Conservation (phyloP, 2,888 invertebrate species). For the Drosophila nr. perissopoda region DNA sequence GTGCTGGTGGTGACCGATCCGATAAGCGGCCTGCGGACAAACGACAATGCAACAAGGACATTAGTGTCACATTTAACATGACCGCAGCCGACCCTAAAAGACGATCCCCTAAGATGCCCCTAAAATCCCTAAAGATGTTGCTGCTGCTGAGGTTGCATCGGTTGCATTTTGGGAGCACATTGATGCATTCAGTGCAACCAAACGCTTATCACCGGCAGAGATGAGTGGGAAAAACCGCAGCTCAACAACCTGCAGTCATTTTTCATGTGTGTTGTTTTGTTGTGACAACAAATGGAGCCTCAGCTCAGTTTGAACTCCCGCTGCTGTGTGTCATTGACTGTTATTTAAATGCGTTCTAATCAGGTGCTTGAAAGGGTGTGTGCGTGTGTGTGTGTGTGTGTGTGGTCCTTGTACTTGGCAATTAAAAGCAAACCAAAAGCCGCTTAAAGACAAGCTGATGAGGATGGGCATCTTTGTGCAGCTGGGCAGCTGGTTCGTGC, state of each 20-base stretch:
- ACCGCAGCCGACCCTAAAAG: slow-evolving; percentile 52
- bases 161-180: slow-evolving; percentile 69
- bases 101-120: slow-evolving; percentile 2
- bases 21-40: slow-evolving; percentile 62
- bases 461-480: slow-evolving; percentile 4
- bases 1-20: slow-evolving; percentile 29
- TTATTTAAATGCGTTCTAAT: slow-evolving; percentile 77
- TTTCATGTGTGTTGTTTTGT: slow-evolving; percentile 55
- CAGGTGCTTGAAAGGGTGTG: slow-evolving; percentile 45
- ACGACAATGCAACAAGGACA: slow-evolving; percentile 76
- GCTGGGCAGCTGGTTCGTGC: slow-evolving; percentile 33
- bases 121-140: slow-evolving; percentile 2
- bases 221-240: slow-evolving; percentile 29
- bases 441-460: slow-evolving; percentile 59
- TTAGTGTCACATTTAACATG: slow-evolving; percentile 78
- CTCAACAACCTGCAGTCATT: slow-evolving; percentile 49
- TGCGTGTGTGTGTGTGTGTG: slow-evolving; percentile 34
- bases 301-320: slow-evolving; percentile 16
- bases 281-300: slow-evolving; percentile 63
- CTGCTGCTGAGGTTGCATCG: slow-evolving; percentile 24
- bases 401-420: slow-evolving; percentile 78
- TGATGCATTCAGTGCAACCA: slow-evolving; percentile 32
- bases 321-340: slow-evolving; percentile 55
- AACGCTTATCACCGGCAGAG: slow-evolving; percentile 41
- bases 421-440: slow-evolving; percentile 70